phyloP scores from a whole-genome alignment of 2,113 vertebrate genomes.

The Larimichthys crocea region DNA sequence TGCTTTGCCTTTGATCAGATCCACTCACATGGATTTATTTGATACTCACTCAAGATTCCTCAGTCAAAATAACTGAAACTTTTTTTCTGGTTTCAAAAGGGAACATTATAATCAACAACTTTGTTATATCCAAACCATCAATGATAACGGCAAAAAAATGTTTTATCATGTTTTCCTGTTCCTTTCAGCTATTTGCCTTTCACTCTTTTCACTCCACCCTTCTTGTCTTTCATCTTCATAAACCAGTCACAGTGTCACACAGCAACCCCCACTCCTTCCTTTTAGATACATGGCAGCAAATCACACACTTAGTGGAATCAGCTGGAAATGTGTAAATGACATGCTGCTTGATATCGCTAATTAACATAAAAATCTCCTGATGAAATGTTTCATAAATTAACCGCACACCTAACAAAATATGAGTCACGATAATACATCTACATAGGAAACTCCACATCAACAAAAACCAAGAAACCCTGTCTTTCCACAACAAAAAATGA shows the following conservation, averaged over 20 bases:
- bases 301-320: conserved; percentile 21
- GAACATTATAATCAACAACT: conserved; percentile 22
- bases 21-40: conserved; percentile 20
- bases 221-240: conserved; percentile 4
- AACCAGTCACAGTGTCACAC: conserved; percentile 1
- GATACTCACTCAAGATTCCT: conserved; percentile 2
- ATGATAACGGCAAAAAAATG: not conserved
- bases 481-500: not conserved
- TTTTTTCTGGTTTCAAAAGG: conserved; percentile 12
- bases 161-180: not conserved
- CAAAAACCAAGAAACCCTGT: not conserved
- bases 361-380: conserved; percentile 8
- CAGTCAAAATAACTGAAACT: conserved; percentile 17
- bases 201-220: not conserved
- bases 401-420: not conserved
- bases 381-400: conserved; percentile 22
- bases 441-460: not conserved
- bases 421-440: not conserved
- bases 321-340: conserved; percentile 23
- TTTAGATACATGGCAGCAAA: conserved; percentile 11
- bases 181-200: not conserved
- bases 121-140: not conserved
- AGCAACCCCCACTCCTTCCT: not conserved
- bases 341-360: conserved; percentile 6
- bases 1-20: conserved; percentile 28